Evolutionary conservation across 92 coral and sea anemone genomes (phyloP).

Genomic region (Heteractis magnifica): DNA sequence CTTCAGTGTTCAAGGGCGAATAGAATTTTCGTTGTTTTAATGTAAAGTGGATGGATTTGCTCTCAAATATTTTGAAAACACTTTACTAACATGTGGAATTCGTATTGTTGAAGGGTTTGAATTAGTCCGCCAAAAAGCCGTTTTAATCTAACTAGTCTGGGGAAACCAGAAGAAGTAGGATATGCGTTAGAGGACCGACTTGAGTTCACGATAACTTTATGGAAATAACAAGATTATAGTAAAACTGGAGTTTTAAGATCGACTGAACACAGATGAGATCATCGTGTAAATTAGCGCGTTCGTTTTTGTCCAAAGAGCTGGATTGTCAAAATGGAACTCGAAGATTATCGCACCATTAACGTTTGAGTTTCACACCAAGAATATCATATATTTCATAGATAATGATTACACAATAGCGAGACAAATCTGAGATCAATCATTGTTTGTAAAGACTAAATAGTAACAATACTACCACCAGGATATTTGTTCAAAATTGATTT

Average conservation of each 20-base stretch:
- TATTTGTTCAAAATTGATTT: not conserved
- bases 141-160: not conserved
- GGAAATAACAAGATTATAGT: not conserved
- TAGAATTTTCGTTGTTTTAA: not conserved
- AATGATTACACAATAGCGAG: not conserved
- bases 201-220: not conserved
- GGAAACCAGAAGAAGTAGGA: not conserved
- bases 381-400: too few relatives aligned
- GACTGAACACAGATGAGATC: not conserved
- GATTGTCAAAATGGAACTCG: not conserved
- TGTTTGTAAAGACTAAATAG: not conserved
- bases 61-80: not conserved
- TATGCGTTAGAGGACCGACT: not conserved
- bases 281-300: not conserved
- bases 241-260: not conserved
- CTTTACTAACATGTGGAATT: not conserved
- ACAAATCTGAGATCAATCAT: not conserved
- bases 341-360: not conserved
- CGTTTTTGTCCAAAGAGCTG: not conserved
- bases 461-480: not conserved
- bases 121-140: not conserved
- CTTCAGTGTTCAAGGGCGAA: not conserved
- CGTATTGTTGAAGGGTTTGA: not conserved
- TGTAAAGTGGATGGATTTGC: not conserved
- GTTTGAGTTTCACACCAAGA: not conserved